Evolutionary conservation across 2,797 vertebrate species (phyloP).

Genomic region (Chaunax sp.): DNA sequence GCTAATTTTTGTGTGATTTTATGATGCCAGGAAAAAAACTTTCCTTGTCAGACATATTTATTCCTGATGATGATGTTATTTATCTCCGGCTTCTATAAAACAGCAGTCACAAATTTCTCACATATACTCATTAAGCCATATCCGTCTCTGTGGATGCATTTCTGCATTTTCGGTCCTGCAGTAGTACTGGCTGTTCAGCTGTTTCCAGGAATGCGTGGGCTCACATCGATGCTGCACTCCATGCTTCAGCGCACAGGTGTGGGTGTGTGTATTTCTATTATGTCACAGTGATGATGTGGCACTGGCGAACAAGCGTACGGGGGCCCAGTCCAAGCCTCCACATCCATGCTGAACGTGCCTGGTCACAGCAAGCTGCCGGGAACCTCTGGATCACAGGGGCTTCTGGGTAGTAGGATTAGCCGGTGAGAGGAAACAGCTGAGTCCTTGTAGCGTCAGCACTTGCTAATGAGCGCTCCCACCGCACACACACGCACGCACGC

Average conservation of each 20-base stretch:
- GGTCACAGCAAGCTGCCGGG: slow-evolving; percentile 63
- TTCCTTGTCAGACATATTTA: too few species aligned
- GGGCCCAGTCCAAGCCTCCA: slow-evolving; percentile 47
- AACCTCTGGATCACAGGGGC: slow-evolving; percentile 68
- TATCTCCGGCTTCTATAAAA: not conserved
- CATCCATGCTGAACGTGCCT: slow-evolving; percentile 55
- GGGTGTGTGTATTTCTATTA: slow-evolving; percentile 63
- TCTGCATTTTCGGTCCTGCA: slow-evolving; percentile 18
- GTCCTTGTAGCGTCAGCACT: slow-evolving; percentile 80
- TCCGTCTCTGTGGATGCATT: not conserved
- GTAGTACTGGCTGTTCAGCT: slow-evolving; percentile 21
- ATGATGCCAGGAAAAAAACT: not conserved
- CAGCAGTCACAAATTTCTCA: not conserved
- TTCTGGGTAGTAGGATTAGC: slow-evolving; percentile 79
- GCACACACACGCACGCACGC: slow-evolving; percentile 26
- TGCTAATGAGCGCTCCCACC: slow-evolving; percentile 73
- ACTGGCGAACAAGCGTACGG: slow-evolving; percentile 44
- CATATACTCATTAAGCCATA: not conserved
- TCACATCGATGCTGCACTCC: slow-evolving; percentile 19
- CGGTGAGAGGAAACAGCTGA: slow-evolving; percentile 83
- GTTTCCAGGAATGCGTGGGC: slow-evolving; percentile 57
- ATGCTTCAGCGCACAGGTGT: slow-evolving; percentile 15
- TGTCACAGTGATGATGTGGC: slow-evolving; percentile 77
- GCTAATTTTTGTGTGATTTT: not conserved
- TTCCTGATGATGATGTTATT: not conserved